Evolutionary conservation across 1,140 invertebrate genomes (phyloP), one percentile per base, ranked within the genome.

Genomic region (Teleopsis dalmanni): DNA sequence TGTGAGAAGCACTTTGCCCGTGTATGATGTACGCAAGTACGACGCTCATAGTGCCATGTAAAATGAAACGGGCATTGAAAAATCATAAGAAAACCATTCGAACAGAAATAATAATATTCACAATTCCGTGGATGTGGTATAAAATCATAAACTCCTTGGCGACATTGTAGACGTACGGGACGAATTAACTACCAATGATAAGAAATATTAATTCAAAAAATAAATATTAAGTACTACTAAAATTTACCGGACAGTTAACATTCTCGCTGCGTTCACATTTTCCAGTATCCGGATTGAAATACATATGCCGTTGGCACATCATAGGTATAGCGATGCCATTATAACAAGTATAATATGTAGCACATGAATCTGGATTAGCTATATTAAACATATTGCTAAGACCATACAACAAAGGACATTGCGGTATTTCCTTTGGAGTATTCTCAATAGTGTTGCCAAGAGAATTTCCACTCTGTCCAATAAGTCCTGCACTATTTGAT

Each of bases 71-170:
- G 59, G 16, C 59, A 60, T 13, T 52, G 59, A 10, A 58, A 52
- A 23, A 60, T 37, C 13, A 56, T 48, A 36, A 54, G 55, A 29
- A 31, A 46, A 19, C 59, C 59, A 48, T 57, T 58, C 19, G 58
- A 49, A 31, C 59, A 60, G 49, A 53, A 60, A 42, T 60, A 60
- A 35, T 56, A 60, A 22, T 60, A 60, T 10, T 52, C 50, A n/a
- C 59, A 60, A 7, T 56, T 51, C 0, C 43, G 22, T 1, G 59
- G 37, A 51, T 60, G 54, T 10, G 59, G 54, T 49, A 60, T 50
- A 31, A 54, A 60, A 4, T 59, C 58, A 40, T 58, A 58, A 6
- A 58, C 46, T 13, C 58, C 59, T 1, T 22, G n/a, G 8, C 21
- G 42, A 36, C 59, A 60, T n/a, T 34, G 43, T 10, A 56, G 34